A percentile compares a stretch with the other conserved stretches of the same genome.
These are phyloP conservation scores for Lacerta viridis DNA, from an alignment of 2,797 vertebrate species.

Conservation along the genomic window DNA sequence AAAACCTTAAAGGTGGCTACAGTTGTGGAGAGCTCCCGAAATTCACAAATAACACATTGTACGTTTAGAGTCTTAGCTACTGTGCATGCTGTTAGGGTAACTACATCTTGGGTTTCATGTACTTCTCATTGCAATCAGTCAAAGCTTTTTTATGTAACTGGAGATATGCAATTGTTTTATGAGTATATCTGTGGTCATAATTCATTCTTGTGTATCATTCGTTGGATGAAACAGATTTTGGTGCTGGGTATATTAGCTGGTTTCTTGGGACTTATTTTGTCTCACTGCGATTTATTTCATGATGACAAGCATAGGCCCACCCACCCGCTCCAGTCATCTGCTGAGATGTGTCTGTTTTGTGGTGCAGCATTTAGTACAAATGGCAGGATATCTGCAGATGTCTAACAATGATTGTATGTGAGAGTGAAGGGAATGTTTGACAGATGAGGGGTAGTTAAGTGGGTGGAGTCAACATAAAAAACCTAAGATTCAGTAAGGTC, in stretches of 20 bases:
- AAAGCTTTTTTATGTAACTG: not conserved
- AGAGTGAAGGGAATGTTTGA: not conserved
- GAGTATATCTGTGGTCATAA: slow-evolving; percentile 26
- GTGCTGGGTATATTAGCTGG: slow-evolving; percentile 45
- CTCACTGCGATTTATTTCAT: slow-evolving; percentile 61
- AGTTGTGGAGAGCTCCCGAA: not conserved
- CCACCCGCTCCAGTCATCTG: not conserved
- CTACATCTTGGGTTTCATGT: not conserved
- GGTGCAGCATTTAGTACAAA: slow-evolving; percentile 49
- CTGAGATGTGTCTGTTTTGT: slow-evolving; percentile 56
- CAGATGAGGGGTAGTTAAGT: not conserved
- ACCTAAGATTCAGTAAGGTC: too few species aligned
- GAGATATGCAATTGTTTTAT: slow-evolving; percentile 45
- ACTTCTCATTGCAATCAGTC: slow-evolving; percentile 14
- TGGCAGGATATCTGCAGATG: slow-evolving; percentile 50
- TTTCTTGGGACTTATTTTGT: slow-evolving; percentile 62
- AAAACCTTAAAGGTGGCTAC: not conserved
- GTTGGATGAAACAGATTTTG: slow-evolving; percentile 48
- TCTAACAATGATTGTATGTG: slow-evolving; percentile 38
- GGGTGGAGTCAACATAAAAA: too few species aligned
- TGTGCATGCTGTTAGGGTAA: slow-evolving; percentile 16
- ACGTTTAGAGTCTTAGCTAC: not conserved
- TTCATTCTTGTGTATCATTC: slow-evolving; percentile 40
- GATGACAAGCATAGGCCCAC: slow-evolving; percentile 58
- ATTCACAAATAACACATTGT: not conserved